Base-by-base conservation (phyloP, 2,888 invertebrate species). In the Plebejus argus region DNA sequence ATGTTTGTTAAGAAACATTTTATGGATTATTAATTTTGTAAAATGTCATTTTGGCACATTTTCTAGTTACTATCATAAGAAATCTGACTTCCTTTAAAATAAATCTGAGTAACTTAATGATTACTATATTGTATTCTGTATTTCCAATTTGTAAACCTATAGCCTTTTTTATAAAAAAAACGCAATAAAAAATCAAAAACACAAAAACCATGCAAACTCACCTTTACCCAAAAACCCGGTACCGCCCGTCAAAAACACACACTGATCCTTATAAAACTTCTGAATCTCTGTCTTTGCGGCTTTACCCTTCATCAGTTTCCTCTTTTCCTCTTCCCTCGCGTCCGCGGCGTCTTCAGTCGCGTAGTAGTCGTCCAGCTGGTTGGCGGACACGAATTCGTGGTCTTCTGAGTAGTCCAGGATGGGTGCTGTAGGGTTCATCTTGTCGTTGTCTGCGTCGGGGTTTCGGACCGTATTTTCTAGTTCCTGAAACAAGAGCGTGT, bases 391-490 rank as follows among this genome's bases (percentile, higher is more conserved):
- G 84, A 95, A 95, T 81, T 93, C 91, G 80, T 94, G 92, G 85
- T 95, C 95, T 81, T 95, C 95, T 0, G 95, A 91, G 82, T 85
- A 95, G 84, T 95, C 95, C 70, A 92, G 81, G 45, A 92, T 89
- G 0, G 88, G 87, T 0, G 93, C 93, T 1, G 90, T 89, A 0
- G 93, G 91, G 76, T 89, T 92, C 92, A 94, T 92, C 0, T 89
- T 89, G 77, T 90, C 85, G 81, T 91, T 92, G 28, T 94, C 93
- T 0, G 85, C 84, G 76, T 91, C 91, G 0, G 89, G 85, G 23
- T 88, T 85, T 71, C 90, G 88, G 0, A 90, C 90, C 3, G 90
- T 80, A 80, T 87, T 91, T 80, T 93, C 93, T 70, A 93, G 78
- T 39, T 93, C 93, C 93, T 93, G 85, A 0, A 79, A 81, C 6